phyloP scores from a whole-genome alignment of 2,113 vertebrate genomes.

The Vimba vimba region DNA sequence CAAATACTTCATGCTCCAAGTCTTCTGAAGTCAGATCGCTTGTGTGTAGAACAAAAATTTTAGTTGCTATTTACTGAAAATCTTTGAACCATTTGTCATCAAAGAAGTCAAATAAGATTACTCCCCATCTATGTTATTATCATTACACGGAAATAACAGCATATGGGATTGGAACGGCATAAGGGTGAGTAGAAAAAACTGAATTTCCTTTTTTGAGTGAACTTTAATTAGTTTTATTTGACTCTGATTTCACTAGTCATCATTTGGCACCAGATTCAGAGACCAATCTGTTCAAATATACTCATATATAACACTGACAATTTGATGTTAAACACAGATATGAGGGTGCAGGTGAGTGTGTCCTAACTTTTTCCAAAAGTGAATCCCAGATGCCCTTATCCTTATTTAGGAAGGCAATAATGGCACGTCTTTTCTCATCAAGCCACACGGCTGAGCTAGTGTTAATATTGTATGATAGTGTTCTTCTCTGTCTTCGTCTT shows the following conservation, averaged over 20 bases:
- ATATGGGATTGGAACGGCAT: background rate
- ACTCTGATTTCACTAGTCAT: background rate
- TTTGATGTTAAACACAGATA: background rate
- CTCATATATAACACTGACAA: background rate
- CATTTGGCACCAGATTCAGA: background rate
- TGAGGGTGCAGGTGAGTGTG: background rate
- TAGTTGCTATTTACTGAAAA: background rate
- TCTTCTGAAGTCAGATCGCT: background rate
- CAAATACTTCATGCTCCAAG: background rate
- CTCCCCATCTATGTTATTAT: background rate
- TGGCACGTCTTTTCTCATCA: conserved; percentile 1
- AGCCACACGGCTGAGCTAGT: background rate
- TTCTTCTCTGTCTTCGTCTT: background rate
- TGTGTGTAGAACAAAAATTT: too few species aligned
- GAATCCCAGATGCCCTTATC: background rate
- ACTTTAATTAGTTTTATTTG: conserved; percentile 1
- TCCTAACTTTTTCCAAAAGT: conserved; percentile 8
- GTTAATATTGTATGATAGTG: conserved; percentile 39
- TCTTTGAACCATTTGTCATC: background rate
- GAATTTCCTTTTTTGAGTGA: background rate
- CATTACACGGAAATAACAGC: background rate
- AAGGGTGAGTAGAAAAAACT: background rate
- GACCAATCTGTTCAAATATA: background rate
- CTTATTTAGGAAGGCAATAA: background rate
- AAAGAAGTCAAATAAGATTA: background rate